phyloP scores from a whole-genome alignment of 2,113 vertebrate species.

The Peromyscus californicus region DNA sequence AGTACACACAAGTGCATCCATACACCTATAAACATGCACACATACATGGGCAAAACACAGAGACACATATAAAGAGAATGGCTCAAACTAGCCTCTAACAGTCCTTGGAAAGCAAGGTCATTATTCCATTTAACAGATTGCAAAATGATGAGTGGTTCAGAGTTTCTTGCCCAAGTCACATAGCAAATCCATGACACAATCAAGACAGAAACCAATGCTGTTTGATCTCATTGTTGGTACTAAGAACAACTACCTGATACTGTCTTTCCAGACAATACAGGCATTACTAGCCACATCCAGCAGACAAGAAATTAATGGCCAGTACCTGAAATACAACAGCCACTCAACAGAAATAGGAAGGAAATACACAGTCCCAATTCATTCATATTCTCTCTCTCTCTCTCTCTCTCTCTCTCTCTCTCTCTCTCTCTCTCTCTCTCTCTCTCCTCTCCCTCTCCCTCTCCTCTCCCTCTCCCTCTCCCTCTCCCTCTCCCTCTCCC shows the following conservation, averaged over 20 bases:
- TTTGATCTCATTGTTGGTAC: background rate
- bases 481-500: background rate
- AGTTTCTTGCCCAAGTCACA: background rate
- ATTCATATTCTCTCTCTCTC: background rate
- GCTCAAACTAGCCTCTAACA: background rate
- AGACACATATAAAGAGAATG: background rate
- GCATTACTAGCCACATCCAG: background rate
- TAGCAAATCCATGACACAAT: background rate
- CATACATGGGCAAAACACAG: background rate
- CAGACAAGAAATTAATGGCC: background rate
- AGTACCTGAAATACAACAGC: background rate
- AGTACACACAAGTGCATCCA: background rate
- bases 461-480: background rate
- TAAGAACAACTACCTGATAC: background rate
- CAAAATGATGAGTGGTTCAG: background rate
- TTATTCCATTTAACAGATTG: conserved; percentile 20
- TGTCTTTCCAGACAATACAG: background rate
- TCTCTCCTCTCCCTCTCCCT: background rate
- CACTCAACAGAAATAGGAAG: background rate
- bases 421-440: background rate
- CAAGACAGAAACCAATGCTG: background rate
- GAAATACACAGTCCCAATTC: background rate
- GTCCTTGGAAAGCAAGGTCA: background rate
- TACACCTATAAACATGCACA: background rate
- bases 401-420: background rate